Percentiles rank a stretch among this genome's conserved stretches.
Evolutionary conservation across 2,797 vertebrate species (phyloP).

Genomic region (Champsocephalus esox): DNA sequence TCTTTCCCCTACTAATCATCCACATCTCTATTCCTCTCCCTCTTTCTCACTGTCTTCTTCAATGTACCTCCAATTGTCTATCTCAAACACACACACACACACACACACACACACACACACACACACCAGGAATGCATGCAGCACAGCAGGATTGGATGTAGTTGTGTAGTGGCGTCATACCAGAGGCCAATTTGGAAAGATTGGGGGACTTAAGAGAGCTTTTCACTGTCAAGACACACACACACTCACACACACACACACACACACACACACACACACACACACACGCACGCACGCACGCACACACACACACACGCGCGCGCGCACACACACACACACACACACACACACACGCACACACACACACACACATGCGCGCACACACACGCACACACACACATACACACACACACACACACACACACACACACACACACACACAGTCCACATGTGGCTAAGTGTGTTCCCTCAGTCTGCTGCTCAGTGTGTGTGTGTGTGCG

Average conservation of each 20-base stretch:
- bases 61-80: conserved; percentile 6
- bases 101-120: conserved; percentile 6
- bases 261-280: too few relatives aligned
- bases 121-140: conserved; percentile 61
- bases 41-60: not conserved
- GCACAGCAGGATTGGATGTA: conserved; percentile 69
- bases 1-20: conserved; percentile 5
- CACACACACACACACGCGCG: too few relatives aligned
- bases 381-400: conserved; percentile 32
- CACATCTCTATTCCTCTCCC: conserved; percentile 34
- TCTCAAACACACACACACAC: not conserved
- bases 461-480: conserved; percentile 34
- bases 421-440: not conserved
- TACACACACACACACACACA: too few relatives aligned
- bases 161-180: conserved; percentile 77
- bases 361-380: not conserved
- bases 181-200: conserved; percentile 79
- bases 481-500: too few relatives aligned
- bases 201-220: conserved; percentile 78
- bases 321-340: conserved; percentile 22
- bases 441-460: conserved; percentile 59
- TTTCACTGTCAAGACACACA: conserved; percentile 79
- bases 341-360: not conserved
- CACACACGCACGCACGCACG: too few relatives aligned
- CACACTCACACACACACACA: too few relatives aligned